Evolutionary conservation across 2,113 vertebrate species (phyloP).

Genomic region (Seriola dumerili): DNA sequence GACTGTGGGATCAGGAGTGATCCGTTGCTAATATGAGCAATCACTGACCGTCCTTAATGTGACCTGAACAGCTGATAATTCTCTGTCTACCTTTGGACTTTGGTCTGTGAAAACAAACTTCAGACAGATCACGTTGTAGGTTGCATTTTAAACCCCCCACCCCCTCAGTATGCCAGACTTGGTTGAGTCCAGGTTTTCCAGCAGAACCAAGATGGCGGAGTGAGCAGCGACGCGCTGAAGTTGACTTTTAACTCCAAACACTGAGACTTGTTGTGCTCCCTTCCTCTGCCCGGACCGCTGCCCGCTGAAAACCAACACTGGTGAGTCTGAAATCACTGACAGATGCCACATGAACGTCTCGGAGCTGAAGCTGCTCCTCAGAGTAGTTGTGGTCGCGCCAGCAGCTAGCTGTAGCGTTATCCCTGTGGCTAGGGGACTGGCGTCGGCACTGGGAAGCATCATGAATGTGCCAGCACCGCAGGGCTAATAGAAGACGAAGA

Average conservation of each 20-base stretch:
- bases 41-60: too few relatives aligned
- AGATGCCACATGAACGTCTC: neutral
- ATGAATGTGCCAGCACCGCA: neutral
- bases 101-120: neutral
- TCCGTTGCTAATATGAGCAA: neutral
- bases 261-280: neutral
- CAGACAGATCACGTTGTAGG: neutral
- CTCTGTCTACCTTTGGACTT: neutral
- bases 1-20: neutral
- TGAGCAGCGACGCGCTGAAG: conserved; percentile 52
- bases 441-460: neutral
- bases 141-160: conserved; percentile 27
- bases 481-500: neutral
- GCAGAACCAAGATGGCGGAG: conserved; percentile 74
- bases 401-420: conserved; percentile 37
- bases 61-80: fast-evolving
- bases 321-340: conserved; percentile 47
- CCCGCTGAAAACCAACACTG: neutral
- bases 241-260: conserved; percentile 58
- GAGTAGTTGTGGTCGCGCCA: conserved; percentile 33
- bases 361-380: neutral
- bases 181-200: conserved; percentile 58
- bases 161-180: conserved; percentile 39
- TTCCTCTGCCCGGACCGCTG: neutral
- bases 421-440: neutral